phyloP scores from a whole-genome alignment of 2,113 vertebrate genomes.

The Austrofundulus limnaeus region DNA sequence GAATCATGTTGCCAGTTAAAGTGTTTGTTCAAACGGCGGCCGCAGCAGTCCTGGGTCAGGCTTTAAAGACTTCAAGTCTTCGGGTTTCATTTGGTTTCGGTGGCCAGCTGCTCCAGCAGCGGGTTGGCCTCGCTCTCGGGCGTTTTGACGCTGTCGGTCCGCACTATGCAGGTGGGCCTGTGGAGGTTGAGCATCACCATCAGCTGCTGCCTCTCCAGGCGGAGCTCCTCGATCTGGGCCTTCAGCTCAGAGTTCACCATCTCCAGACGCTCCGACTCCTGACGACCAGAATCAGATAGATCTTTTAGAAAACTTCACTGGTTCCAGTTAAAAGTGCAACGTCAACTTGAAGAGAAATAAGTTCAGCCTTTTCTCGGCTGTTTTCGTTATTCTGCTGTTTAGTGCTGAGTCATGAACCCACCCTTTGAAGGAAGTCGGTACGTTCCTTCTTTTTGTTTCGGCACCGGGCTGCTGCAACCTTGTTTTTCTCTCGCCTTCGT shows the following conservation, averaged over 20 bases:
- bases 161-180: conserved; percentile 93
- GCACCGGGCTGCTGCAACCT: conserved; percentile 94
- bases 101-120: conserved; percentile 85
- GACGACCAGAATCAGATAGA: conserved; percentile 1
- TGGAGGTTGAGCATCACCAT: conserved; percentile 94
- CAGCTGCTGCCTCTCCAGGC: conserved; percentile 92
- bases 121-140: conserved; percentile 88
- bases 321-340: neutral
- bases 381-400: neutral
- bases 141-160: conserved; percentile 91
- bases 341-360: conserved; percentile 3
- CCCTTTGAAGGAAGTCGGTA: conserved; percentile 94
- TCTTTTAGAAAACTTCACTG: no score
- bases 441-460: conserved; percentile 98
- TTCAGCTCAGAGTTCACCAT: conserved; percentile 93
- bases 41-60: conserved; percentile 15
- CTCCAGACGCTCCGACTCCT: conserved; percentile 96
- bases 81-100: conserved; percentile 67
- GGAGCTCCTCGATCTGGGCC: conserved; percentile 95
- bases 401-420: conserved; percentile 68
- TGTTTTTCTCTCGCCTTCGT: conserved; percentile 95
- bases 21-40: conserved; percentile 42
- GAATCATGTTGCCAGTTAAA: conserved; percentile 59
- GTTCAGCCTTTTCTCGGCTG: neutral
- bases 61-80: conserved; percentile 8